Conservation (phyloP, 2,113 vertebrate genomes). For the Pundamilia nyererei region DNA sequence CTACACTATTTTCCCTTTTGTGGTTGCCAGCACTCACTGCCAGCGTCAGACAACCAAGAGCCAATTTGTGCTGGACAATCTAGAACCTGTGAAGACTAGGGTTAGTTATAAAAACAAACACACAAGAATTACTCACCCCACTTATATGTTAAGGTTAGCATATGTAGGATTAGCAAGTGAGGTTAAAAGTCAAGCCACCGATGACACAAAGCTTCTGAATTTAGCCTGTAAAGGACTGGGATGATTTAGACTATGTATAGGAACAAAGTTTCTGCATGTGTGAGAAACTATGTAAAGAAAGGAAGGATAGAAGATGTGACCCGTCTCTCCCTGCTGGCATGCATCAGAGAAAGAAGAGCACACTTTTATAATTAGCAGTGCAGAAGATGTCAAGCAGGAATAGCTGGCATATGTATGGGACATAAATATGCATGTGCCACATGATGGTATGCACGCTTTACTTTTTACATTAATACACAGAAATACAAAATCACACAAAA, state of each 20-base stretch:
- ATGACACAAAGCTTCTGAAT: constrained; percentile 47
- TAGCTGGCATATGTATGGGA: constrained; percentile 23
- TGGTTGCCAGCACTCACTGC: background rate
- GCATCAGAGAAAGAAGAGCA: constrained; percentile 1
- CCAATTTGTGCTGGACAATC: background rate
- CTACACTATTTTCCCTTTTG: background rate
- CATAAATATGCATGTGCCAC: constrained; percentile 36
- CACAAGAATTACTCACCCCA: background rate
- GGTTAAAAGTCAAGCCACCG: constrained; percentile 13
- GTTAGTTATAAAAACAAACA: background rate
- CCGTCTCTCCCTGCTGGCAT: constrained; percentile 29
- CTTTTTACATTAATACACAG: background rate
- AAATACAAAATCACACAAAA: background rate
- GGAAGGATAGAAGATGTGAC: constrained; percentile 12
- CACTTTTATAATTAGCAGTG: constrained; percentile 53
- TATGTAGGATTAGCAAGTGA: background rate
- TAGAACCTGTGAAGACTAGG: background rate
- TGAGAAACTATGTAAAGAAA: constrained; percentile 28
- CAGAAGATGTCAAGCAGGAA: constrained; percentile 15
- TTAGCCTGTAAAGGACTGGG: constrained; percentile 13
- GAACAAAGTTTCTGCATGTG: background rate
- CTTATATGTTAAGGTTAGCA: background rate
- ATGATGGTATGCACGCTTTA: background rate
- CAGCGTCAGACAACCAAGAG: background rate
- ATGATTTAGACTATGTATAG: constrained; percentile 39